Evolutionary conservation across 2,113 vertebrate genomes (phyloP), one percentile per base, ranked within the genome.

Genomic region (Shinisaurus crocodilurus): DNA sequence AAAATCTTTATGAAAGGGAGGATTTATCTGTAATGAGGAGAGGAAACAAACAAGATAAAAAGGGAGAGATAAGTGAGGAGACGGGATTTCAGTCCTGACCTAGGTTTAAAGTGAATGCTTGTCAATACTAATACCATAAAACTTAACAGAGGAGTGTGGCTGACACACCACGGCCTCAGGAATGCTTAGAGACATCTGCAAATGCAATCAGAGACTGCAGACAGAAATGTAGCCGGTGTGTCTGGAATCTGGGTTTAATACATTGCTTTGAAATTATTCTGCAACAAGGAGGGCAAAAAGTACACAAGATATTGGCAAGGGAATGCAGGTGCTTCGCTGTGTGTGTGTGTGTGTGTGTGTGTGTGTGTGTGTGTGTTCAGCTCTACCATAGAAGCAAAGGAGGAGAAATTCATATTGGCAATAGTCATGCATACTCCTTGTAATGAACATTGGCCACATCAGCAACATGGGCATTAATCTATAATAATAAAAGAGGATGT

Each of bases 51-150:
- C 57, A 94, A 95, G 94, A 96, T 95, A 94, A 94, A 95, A 94
- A 94, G 88, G 84, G 89, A 94, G 85, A 94, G 92, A 94, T 94
- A 95, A 96, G 95, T 80, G 91, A 93, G 86, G 79, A 94, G 94
- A 90, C 87, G 93, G 94, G 91, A 92, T 96, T 96, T 95, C 94
- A 95, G 60, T 94, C 86, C 89, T 94, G 93, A 95, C 94, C 85
- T 92, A 82, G 15, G 12, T 95, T 96, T 95, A 95, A 95, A 93
- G 86, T 45, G 95, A 95, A 81, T 88, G 90, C 60, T 85, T 94
- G 93, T 96, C 96, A 93, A 96, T 96, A 94, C 89, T 95, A 95
- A 95, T 96, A 94, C 86, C 65, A 65, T 95, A 92, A 95, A 93
- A 86, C 60, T 6, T 92, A 95, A 72, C 86, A 89, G 57, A 89